phyloP scores from a whole-genome alignment of 2,888 invertebrate species.

The Onchidella celtica region DNA sequence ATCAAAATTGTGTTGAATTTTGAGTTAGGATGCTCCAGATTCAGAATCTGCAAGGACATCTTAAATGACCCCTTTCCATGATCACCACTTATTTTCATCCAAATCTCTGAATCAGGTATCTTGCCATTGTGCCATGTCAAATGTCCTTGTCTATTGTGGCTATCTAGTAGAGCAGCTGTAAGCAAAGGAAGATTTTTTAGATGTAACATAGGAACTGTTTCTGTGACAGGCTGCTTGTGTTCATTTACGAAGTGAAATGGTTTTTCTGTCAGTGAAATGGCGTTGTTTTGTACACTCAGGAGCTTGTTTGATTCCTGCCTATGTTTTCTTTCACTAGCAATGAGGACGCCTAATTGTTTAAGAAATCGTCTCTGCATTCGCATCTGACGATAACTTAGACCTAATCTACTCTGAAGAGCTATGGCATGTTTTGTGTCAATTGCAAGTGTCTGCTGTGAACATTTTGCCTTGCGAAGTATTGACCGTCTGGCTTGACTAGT shows the following conservation, averaged over 20 bases:
- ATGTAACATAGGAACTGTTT: background rate
- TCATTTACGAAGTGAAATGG: background rate
- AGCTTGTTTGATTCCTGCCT: background rate
- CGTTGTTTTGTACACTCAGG: background rate
- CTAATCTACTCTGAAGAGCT: background rate
- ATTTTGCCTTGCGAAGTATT: background rate
- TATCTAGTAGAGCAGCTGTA: conserved; percentile 2
- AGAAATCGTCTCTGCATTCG: background rate
- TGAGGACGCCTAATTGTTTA: background rate
- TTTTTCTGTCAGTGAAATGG: background rate
- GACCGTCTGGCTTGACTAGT: background rate
- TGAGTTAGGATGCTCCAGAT: background rate
- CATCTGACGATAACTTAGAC: background rate
- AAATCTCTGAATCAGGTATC: conserved; percentile 21
- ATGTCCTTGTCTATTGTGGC: background rate
- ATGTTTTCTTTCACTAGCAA: background rate
- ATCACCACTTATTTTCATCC: conserved; percentile 28
- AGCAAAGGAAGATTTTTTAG: background rate
- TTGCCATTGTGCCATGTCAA: conserved; percentile 22
- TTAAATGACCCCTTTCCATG: conserved; percentile 25
- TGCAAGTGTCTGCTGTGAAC: background rate
- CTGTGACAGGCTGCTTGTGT: background rate
- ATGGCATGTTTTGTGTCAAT: background rate
- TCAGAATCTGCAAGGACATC: conserved; percentile 10
- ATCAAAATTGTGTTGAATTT: conserved; percentile 23